Evolutionary conservation across 2,113 vertebrate species (phyloP).

Genomic region (Pogona vitticeps): DNA sequence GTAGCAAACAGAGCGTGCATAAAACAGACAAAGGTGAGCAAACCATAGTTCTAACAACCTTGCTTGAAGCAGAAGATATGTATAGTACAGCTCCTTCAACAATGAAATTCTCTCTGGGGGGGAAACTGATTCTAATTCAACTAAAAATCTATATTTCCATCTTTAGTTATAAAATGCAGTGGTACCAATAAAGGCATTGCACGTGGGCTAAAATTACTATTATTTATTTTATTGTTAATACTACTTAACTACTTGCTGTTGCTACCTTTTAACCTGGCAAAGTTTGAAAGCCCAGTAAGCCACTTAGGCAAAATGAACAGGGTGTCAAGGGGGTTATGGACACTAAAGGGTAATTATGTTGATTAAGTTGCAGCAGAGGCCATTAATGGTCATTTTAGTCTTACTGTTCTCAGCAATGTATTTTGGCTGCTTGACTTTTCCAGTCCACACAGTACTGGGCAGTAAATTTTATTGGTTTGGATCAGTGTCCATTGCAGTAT

Average conservation of each 20-base stretch:
- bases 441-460: neutral
- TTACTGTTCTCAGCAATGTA: neutral
- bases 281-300: neutral
- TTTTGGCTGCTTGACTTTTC: neutral
- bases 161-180: neutral
- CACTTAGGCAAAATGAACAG: neutral
- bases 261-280: neutral
- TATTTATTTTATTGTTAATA: slow-evolving; percentile 13
- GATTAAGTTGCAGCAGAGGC: neutral
- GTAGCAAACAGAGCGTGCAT: neutral
- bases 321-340: neutral
- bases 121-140: neutral
- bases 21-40: neutral
- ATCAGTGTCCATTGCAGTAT: neutral
- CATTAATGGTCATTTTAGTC: neutral
- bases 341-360: neutral
- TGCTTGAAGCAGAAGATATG: neutral
- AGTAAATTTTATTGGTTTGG: neutral
- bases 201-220: neutral
- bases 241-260: neutral
- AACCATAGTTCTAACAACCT: neutral
- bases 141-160: neutral
- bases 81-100: neutral
- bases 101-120: neutral
- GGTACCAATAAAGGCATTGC: neutral